A percentile compares a stretch with the other conserved stretches of the same genome.
Evolutionary conservation across 2,113 vertebrate species (phyloP).

Genomic region (Fukomys damarensis): DNA sequence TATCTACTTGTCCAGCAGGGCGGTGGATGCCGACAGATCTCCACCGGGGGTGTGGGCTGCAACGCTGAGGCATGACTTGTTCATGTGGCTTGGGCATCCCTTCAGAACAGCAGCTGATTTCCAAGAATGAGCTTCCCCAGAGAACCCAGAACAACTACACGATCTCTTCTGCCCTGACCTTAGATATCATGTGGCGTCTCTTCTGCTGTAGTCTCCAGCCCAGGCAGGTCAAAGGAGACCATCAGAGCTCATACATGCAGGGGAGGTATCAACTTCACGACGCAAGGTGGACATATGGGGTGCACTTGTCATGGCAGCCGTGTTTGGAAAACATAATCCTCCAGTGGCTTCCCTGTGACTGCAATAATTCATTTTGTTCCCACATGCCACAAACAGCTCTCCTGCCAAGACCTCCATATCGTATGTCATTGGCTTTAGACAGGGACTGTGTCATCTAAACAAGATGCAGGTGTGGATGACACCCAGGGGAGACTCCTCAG

Average conservation of each 20-base stretch:
- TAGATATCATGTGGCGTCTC: no score
- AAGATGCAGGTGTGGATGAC: neutral
- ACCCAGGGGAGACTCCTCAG: neutral
- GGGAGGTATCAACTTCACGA: neutral
- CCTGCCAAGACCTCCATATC: neutral
- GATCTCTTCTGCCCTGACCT: neutral
- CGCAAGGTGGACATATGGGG: neutral
- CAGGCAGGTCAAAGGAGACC: neutral
- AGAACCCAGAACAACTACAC: neutral
- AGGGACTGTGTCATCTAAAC: neutral
- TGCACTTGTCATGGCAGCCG: accelerated
- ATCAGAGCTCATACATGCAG: neutral
- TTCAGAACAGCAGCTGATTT: neutral
- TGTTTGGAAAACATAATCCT: neutral
- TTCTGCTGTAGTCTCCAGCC: neutral
- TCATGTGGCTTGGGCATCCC: neutral
- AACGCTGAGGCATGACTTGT: neutral
- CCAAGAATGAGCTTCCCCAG: neutral
- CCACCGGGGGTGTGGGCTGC: no score
- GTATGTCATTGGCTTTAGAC: neutral
- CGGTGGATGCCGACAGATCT: neutral
- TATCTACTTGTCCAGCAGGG: neutral
- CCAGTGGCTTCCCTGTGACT: neutral
- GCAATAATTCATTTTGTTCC: neutral
- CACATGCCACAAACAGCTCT: neutral